Base-by-base conservation (phyloP, 2,797 vertebrate species). In the Sebastes nivosus region DNA sequence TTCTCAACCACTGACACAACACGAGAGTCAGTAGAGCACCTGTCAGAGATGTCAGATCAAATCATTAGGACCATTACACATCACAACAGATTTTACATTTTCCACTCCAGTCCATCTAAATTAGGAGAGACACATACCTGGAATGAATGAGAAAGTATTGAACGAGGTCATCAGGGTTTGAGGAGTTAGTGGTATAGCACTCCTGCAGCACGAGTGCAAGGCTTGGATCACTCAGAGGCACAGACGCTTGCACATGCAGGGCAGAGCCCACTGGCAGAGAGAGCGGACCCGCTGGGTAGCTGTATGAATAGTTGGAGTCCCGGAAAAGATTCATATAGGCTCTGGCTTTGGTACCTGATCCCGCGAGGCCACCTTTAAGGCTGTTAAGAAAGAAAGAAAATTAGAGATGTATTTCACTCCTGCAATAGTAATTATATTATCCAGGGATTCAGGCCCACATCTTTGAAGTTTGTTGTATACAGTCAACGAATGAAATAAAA, bases 11-110 rank as follows among this genome's bases (percentile, higher is more conserved):
- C 77, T 0, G 2, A 27, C 79, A 95, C 87, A 5, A 84, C 60
- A n/a, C 83, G 93, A 2, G 0, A 54, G 67, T 89, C 61, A 72
- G 86, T 94, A n/a, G 94, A 86, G 79, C 95, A 96, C 61, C 94
- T 95, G 75, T 18, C 16, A 60, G 32, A 70, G 30, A 65, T 11
- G 18, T 72, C 25, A 46, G 27, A 30, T 14, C 18, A 30, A 52
- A 3, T 4, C 46, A 58, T 42, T 66, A 46, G 27, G 25, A 67
- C 9, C 20, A 42, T 50, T 3, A 42, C 12, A 30, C 10, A 29
- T 67, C 25, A 5, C n/a, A 4, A 27, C 5, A 27, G 18, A 52
- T 52, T 52, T 14, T 2, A 32, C 5, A 8, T 24, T 4, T 6
- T 58, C 16, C 27, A 46, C 42, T 46, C 42, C 14, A 13, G 10